A percentile compares a stretch with the other conserved stretches of the same genome.
Conservation (phyloP, 2,797 vertebrate species). For the Euphonia xanthogaster region DNA sequence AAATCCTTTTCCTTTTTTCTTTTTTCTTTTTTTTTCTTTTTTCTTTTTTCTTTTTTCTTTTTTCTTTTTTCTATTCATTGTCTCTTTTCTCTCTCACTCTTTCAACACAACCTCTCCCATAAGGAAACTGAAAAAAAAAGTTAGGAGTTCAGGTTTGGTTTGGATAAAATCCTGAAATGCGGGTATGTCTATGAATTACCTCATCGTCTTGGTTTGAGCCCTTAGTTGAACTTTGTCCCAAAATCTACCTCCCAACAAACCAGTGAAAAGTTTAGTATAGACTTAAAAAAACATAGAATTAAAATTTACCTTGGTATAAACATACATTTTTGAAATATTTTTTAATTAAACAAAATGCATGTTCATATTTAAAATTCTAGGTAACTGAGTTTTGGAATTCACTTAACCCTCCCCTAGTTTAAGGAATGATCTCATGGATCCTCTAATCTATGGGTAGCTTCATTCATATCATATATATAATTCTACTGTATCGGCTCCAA, state of each 20-base stretch:
- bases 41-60: neutral
- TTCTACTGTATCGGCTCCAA: neutral
- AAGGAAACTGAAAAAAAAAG: neutral
- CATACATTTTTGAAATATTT: neutral
- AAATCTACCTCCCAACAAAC: neutral
- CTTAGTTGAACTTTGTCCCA: slow-evolving; percentile 41
- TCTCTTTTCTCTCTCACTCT: neutral
- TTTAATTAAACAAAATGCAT: neutral
- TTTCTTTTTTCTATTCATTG: neutral
- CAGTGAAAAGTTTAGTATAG: neutral
- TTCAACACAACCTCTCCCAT: neutral
- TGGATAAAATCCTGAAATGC: slow-evolving; percentile 47
- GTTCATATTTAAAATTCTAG: neutral
- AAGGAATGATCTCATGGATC: neutral
- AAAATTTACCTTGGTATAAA: neutral
- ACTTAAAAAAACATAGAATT: neutral
- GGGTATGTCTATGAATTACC: slow-evolving; percentile 34
- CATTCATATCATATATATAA: neutral
- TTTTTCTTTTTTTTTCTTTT: neutral
- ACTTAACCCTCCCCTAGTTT: neutral
- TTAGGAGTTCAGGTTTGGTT: slow-evolving; percentile 35
- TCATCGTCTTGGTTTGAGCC: slow-evolving; percentile 38
- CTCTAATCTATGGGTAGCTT: neutral
- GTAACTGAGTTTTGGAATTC: neutral
- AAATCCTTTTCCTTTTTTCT: neutral